Base-by-base conservation (phyloP, 2,113 vertebrate genomes). In the Phyllopteryx taeniolatus region DNA sequence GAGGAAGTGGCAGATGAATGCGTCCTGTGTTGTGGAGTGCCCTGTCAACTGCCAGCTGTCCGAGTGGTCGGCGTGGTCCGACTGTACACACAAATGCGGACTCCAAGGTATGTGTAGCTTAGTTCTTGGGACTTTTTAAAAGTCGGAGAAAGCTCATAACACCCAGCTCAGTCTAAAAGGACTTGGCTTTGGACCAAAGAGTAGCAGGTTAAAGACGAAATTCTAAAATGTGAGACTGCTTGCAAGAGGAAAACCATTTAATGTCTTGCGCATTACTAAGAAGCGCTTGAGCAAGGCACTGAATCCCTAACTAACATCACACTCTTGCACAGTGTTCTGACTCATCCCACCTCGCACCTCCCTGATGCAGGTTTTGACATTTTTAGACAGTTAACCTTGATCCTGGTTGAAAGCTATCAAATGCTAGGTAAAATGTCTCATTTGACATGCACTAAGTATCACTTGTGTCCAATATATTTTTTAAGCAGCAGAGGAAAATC, bases 41-140 rank as follows among this genome's bases (percentile, higher is more conserved):
- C 98, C 98, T 2, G 91, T 99, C 73, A 99, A 99, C 85, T 99
- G 97, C 62, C 96, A 97, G 87, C 94, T 99, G 56, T 97, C 96
- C 1, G 97, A 98, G 1, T 99, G 98, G 98, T 96, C 96, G 0
- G 15, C 89, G 0, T 99, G 98, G 98, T 96, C 97, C 5, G 91
- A 93, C n/a, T 99, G 97, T 77, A 96, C 95, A 3, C 94, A 95
- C 75, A 91, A 87, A 7, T 99, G 98, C 86, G 97, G 98, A 12
- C 95, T 99, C 76, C 87, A 94, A 94, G 98, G 98, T 99, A 86
- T n/a, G 92, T 42, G 44, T 12, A 35, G 10, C 6, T 44, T 1
- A 42, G 13, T 31, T 57, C 9, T 1, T 68, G 9, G 12, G 43
- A 22, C 20, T 44, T 39, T 43, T 20, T 64, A 8, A 2, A 67